Conservation (phyloP, 2,888 invertebrate species). For the Synergus itoensis region DNA sequence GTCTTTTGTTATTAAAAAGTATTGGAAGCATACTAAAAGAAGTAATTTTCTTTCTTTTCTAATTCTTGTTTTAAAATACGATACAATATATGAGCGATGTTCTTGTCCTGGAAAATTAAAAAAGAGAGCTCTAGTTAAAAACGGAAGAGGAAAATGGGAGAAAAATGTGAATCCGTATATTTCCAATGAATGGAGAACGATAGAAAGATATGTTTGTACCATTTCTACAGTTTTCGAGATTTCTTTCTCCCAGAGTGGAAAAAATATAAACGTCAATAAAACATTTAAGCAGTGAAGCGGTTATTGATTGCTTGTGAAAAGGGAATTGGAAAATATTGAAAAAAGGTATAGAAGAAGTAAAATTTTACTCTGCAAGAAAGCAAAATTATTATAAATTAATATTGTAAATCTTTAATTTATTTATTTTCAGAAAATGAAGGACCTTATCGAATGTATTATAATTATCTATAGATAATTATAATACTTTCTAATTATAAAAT, state of each 20-base stretch:
- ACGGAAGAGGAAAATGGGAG: background rate
- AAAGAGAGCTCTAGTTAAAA: background rate
- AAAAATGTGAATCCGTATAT: background rate
- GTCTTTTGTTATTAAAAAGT: no score
- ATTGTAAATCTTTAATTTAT: no score
- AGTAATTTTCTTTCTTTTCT: background rate
- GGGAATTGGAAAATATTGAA: background rate
- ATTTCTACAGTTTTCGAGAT: background rate
- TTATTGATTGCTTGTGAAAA: background rate
- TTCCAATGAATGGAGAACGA: background rate
- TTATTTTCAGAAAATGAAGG: no score
- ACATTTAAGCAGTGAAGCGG: background rate
- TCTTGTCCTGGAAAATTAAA: background rate
- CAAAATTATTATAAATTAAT: no score
- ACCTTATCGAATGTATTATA: no score
- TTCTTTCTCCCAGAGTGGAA: background rate
- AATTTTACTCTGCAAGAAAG: no score
- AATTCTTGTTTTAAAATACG: background rate
- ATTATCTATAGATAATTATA: no score
- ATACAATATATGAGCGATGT: background rate
- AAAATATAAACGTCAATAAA: background rate
- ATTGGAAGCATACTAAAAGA: no score
- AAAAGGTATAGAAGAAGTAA: background rate
- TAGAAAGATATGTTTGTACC: background rate
- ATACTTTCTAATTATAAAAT: no score